These are phyloP conservation scores for Varanus komodoensis DNA, from an alignment of 2,113 vertebrate genomes.

Conservation along the genomic window DNA sequence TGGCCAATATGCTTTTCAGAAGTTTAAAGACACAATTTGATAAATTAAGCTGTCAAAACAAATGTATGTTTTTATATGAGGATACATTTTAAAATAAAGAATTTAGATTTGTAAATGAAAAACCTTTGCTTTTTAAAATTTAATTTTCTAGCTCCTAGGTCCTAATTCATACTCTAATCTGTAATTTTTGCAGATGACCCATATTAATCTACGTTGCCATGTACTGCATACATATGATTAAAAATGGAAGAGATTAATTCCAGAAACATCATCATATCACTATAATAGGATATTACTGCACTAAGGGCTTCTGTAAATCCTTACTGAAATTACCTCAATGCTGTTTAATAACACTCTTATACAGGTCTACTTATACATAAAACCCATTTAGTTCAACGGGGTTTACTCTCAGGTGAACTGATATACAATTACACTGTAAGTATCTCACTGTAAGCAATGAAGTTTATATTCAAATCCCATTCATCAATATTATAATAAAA, in stretches of 20 bases:
- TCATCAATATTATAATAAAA: neutral
- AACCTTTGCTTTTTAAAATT: neutral
- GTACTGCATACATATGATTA: slow-evolving; percentile 26
- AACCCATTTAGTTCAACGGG: neutral
- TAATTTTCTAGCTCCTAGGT: slow-evolving; percentile 23
- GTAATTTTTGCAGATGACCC: slow-evolving; percentile 58
- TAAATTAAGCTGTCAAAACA: slow-evolving; percentile 32
- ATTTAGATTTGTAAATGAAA: neutral
- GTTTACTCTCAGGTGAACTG: neutral
- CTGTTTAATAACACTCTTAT: neutral
- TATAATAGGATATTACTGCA: neutral
- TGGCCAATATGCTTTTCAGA: slow-evolving; percentile 48
- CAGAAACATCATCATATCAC: slow-evolving; percentile 52
- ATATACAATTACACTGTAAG: neutral
- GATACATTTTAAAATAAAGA: slow-evolving; percentile 61
- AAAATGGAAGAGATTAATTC: slow-evolving; percentile 67
- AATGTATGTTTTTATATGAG: neutral
- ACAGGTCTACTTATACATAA: neutral
- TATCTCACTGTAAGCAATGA: neutral
- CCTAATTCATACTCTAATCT: slow-evolving; percentile 33
- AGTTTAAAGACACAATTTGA: slow-evolving; percentile 63
- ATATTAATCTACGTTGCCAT: slow-evolving; percentile 56
- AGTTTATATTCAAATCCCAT: neutral
- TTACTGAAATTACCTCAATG: slow-evolving; percentile 18
- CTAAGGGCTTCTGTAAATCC: slow-evolving; percentile 33